phyloP scores from a whole-genome alignment of 2,888 invertebrate species.

The Eupithecia tripunctaria region DNA sequence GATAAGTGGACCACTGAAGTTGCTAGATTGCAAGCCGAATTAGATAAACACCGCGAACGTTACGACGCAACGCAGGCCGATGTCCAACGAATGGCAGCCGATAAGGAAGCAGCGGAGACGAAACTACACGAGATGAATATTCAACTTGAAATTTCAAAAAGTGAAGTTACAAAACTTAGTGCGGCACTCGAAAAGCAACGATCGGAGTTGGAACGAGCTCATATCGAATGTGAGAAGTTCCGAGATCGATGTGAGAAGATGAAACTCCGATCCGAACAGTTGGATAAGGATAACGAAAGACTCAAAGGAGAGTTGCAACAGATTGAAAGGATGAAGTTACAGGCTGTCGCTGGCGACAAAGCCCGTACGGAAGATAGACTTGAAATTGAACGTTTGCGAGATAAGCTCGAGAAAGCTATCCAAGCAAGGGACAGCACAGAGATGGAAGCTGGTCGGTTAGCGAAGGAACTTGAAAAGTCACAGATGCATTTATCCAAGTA shows the following conservation, averaged over 20 bases:
- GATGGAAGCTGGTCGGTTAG: slow-evolving; percentile 92
- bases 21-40: slow-evolving; percentile 90
- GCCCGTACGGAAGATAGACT: slow-evolving; percentile 87
- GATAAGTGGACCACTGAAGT: slow-evolving; percentile 85
- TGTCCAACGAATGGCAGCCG: slow-evolving; percentile 86
- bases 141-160: slow-evolving; percentile 91
- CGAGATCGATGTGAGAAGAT: slow-evolving; percentile 94
- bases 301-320: slow-evolving; percentile 84
- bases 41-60: slow-evolving; percentile 90
- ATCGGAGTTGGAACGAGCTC: slow-evolving; percentile 91
- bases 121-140: slow-evolving; percentile 90
- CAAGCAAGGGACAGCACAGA: slow-evolving; percentile 92
- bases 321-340: slow-evolving; percentile 90
- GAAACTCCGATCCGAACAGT: slow-evolving; percentile 87
- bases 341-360: slow-evolving; percentile 87
- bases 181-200: slow-evolving; percentile 92
- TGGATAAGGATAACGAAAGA: slow-evolving; percentile 85
- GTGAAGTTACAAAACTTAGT: slow-evolving; percentile 90
- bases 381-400: slow-evolving; percentile 93
- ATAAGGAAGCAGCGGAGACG: slow-evolving; percentile 88
- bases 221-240: slow-evolving; percentile 95
- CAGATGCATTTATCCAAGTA: slow-evolving; percentile 93
- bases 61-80: slow-evolving; percentile 90
- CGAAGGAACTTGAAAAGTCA: slow-evolving; percentile 93
- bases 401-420: slow-evolving; percentile 93